Percentiles rank a stretch among this genome's conserved stretches.
Conservation (phyloP, 1,140 invertebrate species). For the Berghia stephanieae region DNA sequence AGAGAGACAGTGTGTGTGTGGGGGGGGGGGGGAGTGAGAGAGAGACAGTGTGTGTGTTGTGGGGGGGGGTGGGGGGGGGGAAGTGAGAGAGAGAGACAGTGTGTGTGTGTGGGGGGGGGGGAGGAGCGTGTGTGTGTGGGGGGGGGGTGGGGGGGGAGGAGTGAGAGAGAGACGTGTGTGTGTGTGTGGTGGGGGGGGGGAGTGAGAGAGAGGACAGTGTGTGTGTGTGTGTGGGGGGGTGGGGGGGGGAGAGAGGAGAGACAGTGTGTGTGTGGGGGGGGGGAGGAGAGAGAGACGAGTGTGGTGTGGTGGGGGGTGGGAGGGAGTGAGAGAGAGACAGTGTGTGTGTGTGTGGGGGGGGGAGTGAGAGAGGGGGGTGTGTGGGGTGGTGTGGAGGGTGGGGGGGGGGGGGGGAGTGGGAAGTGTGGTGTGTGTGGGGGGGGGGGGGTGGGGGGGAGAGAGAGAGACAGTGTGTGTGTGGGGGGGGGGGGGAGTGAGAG, state of each 20-base stretch:
- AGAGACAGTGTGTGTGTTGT: too few relatives aligned
- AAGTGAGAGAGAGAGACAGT: background rate
- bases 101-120: background rate
- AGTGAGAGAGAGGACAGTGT: slow-evolving; percentile 11
- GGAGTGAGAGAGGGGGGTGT: background rate
- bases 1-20: background rate
- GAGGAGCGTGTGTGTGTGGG: background rate
- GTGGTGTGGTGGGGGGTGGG: background rate
- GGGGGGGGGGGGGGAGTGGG: background rate
- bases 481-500: background rate
- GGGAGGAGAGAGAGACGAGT: background rate
- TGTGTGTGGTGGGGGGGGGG: background rate
- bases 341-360: background rate
- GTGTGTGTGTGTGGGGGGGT: background rate
- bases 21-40: background rate
- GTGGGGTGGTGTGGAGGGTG: background rate
- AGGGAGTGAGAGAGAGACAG: background rate
- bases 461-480: background rate
- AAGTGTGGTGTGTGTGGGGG: background rate
- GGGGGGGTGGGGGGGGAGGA: background rate
- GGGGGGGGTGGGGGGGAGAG: slow-evolving; percentile 18
- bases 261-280: background rate
- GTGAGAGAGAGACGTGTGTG: background rate
- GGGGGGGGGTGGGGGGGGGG: too few relatives aligned
- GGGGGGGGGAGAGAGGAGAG: slow-evolving; percentile 3